Conservation (phyloP, 2,797 vertebrate species). For the Hydrocynus forskahlii region DNA sequence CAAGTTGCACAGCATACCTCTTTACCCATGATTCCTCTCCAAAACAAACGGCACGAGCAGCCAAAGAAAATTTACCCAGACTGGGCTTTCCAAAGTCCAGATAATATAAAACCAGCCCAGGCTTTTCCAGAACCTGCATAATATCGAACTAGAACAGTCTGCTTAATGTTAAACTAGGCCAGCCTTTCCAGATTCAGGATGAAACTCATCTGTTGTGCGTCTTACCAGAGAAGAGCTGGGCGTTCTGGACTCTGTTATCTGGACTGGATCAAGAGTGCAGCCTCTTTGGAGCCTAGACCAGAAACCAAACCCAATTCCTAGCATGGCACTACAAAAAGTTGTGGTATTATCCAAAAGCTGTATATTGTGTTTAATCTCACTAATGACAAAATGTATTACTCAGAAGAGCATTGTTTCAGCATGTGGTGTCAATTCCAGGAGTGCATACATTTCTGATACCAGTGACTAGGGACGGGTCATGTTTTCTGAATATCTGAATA, state of each 20-base stretch:
- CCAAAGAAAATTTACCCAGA: slow-evolving; percentile 56
- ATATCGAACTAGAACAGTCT: slow-evolving; percentile 30
- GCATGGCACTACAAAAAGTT: too few species aligned
- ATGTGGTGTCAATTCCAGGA: too few species aligned
- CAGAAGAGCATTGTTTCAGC: too few species aligned
- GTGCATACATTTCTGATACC: too few species aligned
- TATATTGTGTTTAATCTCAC: too few species aligned
- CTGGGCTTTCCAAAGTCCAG: slow-evolving; percentile 36
- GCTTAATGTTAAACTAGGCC: slow-evolving; percentile 24
- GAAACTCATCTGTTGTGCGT: slow-evolving; percentile 40
- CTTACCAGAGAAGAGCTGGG: slow-evolving; percentile 19
- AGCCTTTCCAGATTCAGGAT: slow-evolving; percentile 35
- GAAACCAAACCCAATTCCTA: slow-evolving; percentile 59
- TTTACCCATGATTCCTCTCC: slow-evolving; percentile 53
- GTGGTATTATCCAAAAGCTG: too few species aligned
- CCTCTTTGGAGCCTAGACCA: slow-evolving; percentile 15
- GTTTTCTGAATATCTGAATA: too few species aligned
- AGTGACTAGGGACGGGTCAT: too few species aligned
- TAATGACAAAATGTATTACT: too few species aligned
- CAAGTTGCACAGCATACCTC: slow-evolving; percentile 51
- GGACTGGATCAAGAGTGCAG: slow-evolving; percentile 31
- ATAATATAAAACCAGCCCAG: slow-evolving; percentile 47
- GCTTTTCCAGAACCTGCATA: slow-evolving; percentile 44
- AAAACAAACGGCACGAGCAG: slow-evolving; percentile 50
- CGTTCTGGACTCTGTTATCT: background rate